These are phyloP conservation scores for Euwallacea fornicatus DNA, from an alignment of 1,140 invertebrate genomes.

Conservation along the genomic window DNA sequence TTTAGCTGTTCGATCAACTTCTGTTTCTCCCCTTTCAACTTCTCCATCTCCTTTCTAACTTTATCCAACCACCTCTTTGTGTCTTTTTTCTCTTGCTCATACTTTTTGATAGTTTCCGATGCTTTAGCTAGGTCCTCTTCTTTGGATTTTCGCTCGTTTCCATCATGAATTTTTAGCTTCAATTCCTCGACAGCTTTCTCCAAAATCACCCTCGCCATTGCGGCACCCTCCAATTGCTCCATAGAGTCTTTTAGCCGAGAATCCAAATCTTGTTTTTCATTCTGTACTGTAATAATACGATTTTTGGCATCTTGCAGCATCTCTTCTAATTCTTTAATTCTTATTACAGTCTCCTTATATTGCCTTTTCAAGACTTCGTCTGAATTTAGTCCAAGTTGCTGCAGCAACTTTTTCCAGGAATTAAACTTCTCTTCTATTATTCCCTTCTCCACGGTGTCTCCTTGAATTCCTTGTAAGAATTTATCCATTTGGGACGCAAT, in stretches of 20 bases:
- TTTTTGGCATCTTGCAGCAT: neutral
- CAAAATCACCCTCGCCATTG: neutral
- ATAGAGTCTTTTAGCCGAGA: no score
- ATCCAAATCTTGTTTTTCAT: neutral
- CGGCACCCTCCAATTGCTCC: neutral
- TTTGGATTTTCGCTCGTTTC: constrained; percentile 17
- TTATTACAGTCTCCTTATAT: constrained; percentile 25
- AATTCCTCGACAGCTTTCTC: constrained; percentile 3
- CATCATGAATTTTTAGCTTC: neutral
- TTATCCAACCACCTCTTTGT: constrained; percentile 26
- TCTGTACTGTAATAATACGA: neutral
- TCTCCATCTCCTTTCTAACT: constrained; percentile 29
- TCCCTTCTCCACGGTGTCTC: constrained; percentile 27
- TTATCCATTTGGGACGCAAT: constrained; percentile 34
- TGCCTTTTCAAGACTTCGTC: constrained; percentile 33
- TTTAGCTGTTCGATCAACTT: constrained; percentile 1
- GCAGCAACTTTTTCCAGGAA: constrained; percentile 39
- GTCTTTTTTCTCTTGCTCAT: constrained; percentile 27
- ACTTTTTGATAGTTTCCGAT: neutral
- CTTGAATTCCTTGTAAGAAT: constrained; percentile 22
- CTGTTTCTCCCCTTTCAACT: constrained; percentile 20
- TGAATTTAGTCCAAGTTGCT: constrained; percentile 23
- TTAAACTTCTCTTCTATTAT: constrained; percentile 37
- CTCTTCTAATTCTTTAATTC: constrained; percentile 34
- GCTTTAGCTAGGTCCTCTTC: constrained; percentile 12